Conservation (phyloP, 2,113 vertebrate genomes). For the Dendropsophus ebraccatus region DNA sequence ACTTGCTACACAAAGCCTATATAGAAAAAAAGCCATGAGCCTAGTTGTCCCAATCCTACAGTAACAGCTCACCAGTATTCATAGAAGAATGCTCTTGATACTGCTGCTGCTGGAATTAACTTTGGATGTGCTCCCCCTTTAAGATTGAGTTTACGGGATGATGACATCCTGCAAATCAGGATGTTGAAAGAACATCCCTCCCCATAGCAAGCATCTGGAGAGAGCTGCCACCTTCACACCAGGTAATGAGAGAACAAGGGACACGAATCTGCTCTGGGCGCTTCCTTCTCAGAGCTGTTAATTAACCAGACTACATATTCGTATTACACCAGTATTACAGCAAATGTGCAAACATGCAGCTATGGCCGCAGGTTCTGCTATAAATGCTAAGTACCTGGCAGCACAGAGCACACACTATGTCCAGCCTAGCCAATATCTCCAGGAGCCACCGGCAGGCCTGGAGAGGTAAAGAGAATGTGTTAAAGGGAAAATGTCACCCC, state of each 20-base stretch:
- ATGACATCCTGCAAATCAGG: background rate
- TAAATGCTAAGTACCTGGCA: background rate
- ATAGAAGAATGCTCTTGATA: background rate
- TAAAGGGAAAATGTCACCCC: no score
- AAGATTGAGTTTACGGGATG: background rate
- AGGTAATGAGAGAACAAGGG: constrained; percentile 3
- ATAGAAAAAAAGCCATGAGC: background rate
- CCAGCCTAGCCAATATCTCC: background rate
- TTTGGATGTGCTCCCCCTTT: background rate
- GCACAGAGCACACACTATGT: background rate
- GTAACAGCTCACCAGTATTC: no score
- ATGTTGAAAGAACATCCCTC: background rate
- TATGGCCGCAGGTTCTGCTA: background rate
- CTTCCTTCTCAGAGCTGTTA: background rate
- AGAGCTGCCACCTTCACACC: background rate
- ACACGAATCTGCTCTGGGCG: background rate
- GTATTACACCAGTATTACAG: background rate
- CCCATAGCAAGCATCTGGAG: background rate
- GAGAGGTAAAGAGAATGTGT: no score
- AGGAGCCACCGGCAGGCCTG: background rate
- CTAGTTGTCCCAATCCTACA: background rate
- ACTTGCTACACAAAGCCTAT: background rate
- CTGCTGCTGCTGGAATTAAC: background rate
- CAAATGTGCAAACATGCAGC: background rate
- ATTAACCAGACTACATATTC: constrained; percentile 7